Base-by-base conservation (phyloP, 2,888 invertebrate species). In the Arrhopalites spinosus region DNA sequence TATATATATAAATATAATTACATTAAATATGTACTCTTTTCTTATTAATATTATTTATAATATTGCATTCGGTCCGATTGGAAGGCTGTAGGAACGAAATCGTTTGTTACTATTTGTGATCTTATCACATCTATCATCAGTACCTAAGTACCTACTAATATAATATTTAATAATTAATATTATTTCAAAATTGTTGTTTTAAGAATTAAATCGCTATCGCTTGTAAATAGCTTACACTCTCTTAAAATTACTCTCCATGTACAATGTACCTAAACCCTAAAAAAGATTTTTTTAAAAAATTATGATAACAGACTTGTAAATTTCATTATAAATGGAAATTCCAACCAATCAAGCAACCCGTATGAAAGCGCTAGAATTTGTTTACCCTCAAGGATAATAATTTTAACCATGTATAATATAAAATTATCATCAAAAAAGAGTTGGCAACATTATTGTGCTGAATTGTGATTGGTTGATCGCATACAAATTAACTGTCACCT, bases 61-160 rank as follows among this genome's bases (percentile, higher is more conserved):
- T 77, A 77, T 77, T 77, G 77, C 77, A 77, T 77, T 77, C 74
- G 77, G 77, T 74, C 77, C 77, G 73, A 71, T 77, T 74, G 77
- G 77, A 77, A 77, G 77, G 77, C 74, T 72, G 29, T 74, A 77
- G 77, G 77, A 77, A 77, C 77, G 74, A 77, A 77, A 74, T 25
- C 63, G 64, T 59, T 67, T 74, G 63, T 70, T 66, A 43, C 56
- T 75, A 66, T 73, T 69, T 68, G 74, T 69, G 74, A 68, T 56
- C 45, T 59, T 74, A 74, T 74, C 69, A 73, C 70, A 63, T 29
- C 25, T 25, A 13, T 59, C 23, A 11, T 61, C 20, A 50, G n/a
- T 50, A n/a, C 15, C 15, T 50, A 50, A 45, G 15, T 45, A 45
- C 15, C 45, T 45, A 45, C 45, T 45, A 45, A 11, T 11, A 11